Evolutionary conservation across 2,888 invertebrate species (phyloP).

Genomic region (Phyllotreta striolata): DNA sequence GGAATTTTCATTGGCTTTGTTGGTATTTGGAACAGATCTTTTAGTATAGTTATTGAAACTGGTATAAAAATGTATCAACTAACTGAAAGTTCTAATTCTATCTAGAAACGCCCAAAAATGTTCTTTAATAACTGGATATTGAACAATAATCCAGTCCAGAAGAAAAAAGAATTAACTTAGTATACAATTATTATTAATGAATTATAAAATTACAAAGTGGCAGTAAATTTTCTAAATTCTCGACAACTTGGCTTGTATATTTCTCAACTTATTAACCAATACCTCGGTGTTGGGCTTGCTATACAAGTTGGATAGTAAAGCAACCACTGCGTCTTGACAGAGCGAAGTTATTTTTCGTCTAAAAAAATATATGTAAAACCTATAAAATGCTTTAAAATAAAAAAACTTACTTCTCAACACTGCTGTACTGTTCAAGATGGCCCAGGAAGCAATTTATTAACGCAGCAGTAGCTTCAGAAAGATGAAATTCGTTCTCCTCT

Average conservation of each 20-base stretch:
- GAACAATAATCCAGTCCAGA: too few species aligned
- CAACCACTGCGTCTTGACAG: slow-evolving; percentile 78
- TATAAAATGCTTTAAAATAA: slow-evolving; percentile 7
- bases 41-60: too few species aligned
- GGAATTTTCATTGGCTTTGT: too few species aligned
- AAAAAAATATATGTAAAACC: slow-evolving; percentile 27
- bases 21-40: too few species aligned
- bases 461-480: slow-evolving; percentile 78
- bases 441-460: slow-evolving; percentile 76
- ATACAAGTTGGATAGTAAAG: slow-evolving; percentile 78
- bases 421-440: slow-evolving; percentile 67
- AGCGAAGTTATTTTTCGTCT: slow-evolving; percentile 74
- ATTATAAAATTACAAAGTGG: slow-evolving; percentile 14
- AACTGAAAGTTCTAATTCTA: too few species aligned
- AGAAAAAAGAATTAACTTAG: too few species aligned
- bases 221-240: slow-evolving; percentile 69
- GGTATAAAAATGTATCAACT: too few species aligned
- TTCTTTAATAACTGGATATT: too few species aligned
- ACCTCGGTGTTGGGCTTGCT: slow-evolving; percentile 74
- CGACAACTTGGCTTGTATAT: slow-evolving; percentile 66
- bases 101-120: too few species aligned
- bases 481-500: slow-evolving; percentile 85
- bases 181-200: slow-evolving; percentile 5
- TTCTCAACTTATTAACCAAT: slow-evolving; percentile 67
- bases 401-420: slow-evolving; percentile 60